Percentiles rank a stretch among this genome's conserved stretches.
Conservation (phyloP, 2,888 invertebrate species). For the Epistrophella euchroma region DNA sequence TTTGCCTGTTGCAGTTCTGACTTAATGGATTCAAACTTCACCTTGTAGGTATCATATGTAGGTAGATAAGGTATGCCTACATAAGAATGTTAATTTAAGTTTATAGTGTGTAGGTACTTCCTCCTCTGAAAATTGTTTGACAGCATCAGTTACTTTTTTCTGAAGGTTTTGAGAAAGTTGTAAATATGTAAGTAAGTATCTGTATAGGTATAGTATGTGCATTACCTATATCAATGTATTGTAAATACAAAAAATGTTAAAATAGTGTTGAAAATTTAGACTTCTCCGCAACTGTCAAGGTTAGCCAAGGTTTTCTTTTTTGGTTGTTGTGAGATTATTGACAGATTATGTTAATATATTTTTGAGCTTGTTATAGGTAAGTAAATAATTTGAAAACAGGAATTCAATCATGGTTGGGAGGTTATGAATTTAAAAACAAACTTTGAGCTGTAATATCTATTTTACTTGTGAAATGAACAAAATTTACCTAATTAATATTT, state of each 20-base stretch:
- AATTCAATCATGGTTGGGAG: neutral
- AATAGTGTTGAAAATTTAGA: neutral
- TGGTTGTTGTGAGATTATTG: neutral
- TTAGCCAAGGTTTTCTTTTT: slow-evolving; percentile 27
- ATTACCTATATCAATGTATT: too few relatives aligned
- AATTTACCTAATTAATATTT: too few relatives aligned
- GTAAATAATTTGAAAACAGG: neutral
- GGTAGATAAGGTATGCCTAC: too few relatives aligned
- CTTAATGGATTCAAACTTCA: slow-evolving; percentile 55
- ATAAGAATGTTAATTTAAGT: too few relatives aligned
- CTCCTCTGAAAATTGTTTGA: neutral
- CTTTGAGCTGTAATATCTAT: too few relatives aligned
- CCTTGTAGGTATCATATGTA: slow-evolving; percentile 18
- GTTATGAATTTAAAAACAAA: neutral
- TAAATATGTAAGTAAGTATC: neutral
- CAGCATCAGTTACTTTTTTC: neutral
- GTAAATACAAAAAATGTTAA: neutral
- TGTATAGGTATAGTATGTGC: neutral
- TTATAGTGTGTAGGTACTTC: neutral
- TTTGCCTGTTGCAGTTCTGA: slow-evolving; percentile 43
- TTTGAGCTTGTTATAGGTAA: neutral
- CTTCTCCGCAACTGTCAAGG: slow-evolving; percentile 22
- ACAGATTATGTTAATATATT: neutral
- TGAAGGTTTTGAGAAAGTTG: slow-evolving; percentile 7
- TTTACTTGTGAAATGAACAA: too few relatives aligned